Evolutionary conservation across 2,888 invertebrate species (phyloP).

Genomic region (Eurytoma californica): DNA sequence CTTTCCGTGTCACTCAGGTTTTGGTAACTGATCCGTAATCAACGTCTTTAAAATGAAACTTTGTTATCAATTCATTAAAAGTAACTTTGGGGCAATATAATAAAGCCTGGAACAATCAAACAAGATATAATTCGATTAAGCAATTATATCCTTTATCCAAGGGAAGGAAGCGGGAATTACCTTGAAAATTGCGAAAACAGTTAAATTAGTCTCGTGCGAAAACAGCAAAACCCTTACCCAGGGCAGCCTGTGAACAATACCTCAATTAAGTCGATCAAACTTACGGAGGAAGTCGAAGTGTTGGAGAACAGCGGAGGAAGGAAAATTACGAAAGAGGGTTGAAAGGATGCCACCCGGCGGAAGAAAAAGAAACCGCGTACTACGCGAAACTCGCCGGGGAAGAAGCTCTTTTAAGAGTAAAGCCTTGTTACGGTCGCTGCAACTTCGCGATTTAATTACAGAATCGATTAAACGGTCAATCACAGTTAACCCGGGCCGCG

Average conservation of each 20-base stretch:
- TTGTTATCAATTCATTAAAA: too few relatives aligned
- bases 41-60: too few relatives aligned
- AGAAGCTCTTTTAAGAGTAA: conserved; percentile 60
- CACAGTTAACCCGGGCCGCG: conserved; percentile 60
- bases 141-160: not conserved
- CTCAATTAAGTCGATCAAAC: conserved; percentile 49
- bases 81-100: too few relatives aligned
- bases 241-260: conserved; percentile 30
- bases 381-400: not conserved
- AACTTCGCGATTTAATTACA: conserved; percentile 66
- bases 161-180: not conserved
- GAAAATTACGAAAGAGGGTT: conserved; percentile 7
- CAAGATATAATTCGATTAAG: conserved; percentile 8
- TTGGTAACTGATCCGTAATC: too few relatives aligned
- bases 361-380: conserved; percentile 21
- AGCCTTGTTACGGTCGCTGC: conserved; percentile 50
- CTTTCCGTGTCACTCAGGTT: too few relatives aligned
- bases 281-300: conserved; percentile 3
- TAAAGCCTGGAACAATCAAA: not conserved
- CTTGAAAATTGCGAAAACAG: conserved; percentile 12
- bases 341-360: conserved; percentile 1
- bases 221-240: not conserved
- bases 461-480: conserved; percentile 70
- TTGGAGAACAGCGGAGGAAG: not conserved
- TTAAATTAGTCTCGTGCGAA: conserved; percentile 10